These are phyloP conservation scores for Scaptomyza polygonia DNA, from an alignment of 2,888 invertebrate species.

Conservation along the genomic window DNA sequence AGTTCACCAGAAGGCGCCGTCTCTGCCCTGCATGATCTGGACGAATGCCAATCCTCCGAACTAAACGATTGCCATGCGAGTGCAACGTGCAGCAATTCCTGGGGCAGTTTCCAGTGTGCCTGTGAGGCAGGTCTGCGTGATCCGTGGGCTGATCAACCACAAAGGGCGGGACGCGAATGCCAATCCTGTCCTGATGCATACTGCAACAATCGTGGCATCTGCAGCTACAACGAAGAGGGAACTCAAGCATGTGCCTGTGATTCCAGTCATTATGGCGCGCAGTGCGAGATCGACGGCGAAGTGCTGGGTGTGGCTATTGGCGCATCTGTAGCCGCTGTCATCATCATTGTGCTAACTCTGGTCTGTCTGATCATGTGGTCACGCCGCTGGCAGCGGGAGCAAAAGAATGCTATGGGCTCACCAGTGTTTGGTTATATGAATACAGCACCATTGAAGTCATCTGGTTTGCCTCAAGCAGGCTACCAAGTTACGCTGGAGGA, in stretches of 20 bases:
- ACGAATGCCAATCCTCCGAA: conserved; percentile 93
- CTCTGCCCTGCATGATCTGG: conserved; percentile 90
- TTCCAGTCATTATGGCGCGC: conserved; percentile 92
- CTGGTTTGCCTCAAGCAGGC: conserved; percentile 87
- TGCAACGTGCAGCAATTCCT: conserved; percentile 91
- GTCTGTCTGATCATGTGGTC: conserved; percentile 96
- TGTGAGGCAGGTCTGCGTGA: conserved; percentile 92
- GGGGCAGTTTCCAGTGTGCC: conserved; percentile 89
- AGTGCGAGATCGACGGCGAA: conserved; percentile 96
- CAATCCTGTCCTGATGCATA: conserved; percentile 90
- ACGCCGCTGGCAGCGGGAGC: conserved; percentile 95
- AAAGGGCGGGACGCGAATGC: conserved; percentile 90
- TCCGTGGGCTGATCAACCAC: conserved; percentile 88
- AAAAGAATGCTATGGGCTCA: conserved; percentile 91
- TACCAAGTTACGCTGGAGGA: conserved; percentile 92
- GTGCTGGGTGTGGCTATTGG: conserved; percentile 96
- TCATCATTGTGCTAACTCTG: conserved; percentile 94
- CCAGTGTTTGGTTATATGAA: conserved; percentile 95
- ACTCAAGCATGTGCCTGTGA: conserved; percentile 87
- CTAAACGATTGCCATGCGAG: conserved; percentile 93
- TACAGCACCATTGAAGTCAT: conserved; percentile 89
- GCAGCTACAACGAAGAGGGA: conserved; percentile 89
- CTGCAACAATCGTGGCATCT: conserved; percentile 94
- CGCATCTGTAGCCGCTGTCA: conserved; percentile 93
- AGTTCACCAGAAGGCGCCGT: conserved; percentile 92